phyloP scores from a whole-genome alignment of 1,140 invertebrate species.

The Chrysomallon squamiferum region DNA sequence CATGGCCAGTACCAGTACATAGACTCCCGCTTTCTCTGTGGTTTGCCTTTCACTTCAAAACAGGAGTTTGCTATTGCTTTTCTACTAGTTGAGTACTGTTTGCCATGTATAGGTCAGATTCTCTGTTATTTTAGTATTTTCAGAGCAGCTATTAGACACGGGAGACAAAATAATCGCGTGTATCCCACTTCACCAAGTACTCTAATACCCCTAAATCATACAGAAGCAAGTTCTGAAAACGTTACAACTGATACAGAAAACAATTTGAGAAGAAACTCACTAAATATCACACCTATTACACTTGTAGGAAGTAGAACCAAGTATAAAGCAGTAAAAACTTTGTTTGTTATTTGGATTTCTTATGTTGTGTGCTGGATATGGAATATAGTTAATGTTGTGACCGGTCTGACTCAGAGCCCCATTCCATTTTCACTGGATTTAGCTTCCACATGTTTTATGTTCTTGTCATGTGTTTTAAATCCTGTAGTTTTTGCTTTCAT shows the following conservation, averaged over 20 bases:
- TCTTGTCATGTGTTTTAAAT: constrained; percentile 34
- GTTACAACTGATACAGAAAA: no score
- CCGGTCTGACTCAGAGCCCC: constrained; percentile 1
- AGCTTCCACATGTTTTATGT: constrained; percentile 29
- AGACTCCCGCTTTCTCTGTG: constrained; percentile 29
- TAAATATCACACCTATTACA: no score
- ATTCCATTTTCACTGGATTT: constrained; percentile 18
- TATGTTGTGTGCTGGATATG: constrained; percentile 41
- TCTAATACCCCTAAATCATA: no score
- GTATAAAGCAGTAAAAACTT: constrained; percentile 44
- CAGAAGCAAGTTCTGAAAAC: no score
- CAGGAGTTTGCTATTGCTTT: constrained; percentile 20
- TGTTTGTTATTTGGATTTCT: constrained; percentile 36
- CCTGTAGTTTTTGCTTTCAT: constrained; percentile 48
- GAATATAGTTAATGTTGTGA: constrained; percentile 25
- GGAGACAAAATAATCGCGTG: constrained; percentile 25
- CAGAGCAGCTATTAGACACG: constrained; percentile 36
- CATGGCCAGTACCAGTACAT: constrained; percentile 29
- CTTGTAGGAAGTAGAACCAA: constrained; percentile 5
- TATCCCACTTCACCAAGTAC: constrained; percentile 14
- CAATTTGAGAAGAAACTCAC: no score
- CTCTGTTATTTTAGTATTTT: constrained; percentile 46
- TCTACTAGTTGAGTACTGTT: constrained; percentile 13
- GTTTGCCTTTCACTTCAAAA: constrained; percentile 22
- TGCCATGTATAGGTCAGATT: constrained; percentile 32